Base-by-base conservation (phyloP, 2,888 invertebrate species). In the Sthenelais limicola region DNA sequence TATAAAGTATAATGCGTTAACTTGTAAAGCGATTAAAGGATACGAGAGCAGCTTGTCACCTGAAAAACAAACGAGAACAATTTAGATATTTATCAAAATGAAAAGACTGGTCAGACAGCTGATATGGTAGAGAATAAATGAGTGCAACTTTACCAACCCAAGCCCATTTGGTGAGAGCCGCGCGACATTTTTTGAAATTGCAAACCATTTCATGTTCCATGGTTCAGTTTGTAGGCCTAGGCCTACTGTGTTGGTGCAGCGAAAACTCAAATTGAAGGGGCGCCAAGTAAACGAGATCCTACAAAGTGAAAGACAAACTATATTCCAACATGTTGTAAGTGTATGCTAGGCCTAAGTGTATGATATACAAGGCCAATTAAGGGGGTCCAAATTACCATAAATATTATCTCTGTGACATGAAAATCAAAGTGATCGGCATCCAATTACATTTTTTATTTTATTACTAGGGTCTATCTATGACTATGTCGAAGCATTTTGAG, bases 141-240 rank as follows among this genome's bases (percentile, higher is more conserved):
- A 52, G 28, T 32, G 21, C n/a, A 32, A 52, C 33, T 33, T 21
- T 5, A n/a, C 47, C 68, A 48, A 87, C 87, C 87, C 87, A 88
- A 9, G 87, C 88, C 78, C 79, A 78, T 28, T 80, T 77, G 35
- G 76, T 82, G 18, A 89, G 73, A 68, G 80, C 75, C 78, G 86
- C 86, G 49, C 86, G 79, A 75, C 89, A 88, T 77, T 87, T 87
- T 73, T 84, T 84, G 77, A 81, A 84, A 77, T 89, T 89, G 73
- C 88, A 89, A 26, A 85, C 78, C 35, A 88, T 73, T 68, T 86
- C 85, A 73, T 82, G 80, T 51, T 87, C 85, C 74, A 77, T 79
- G 49, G 12, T 43, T 9, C 9, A 43, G 18, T 18, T 43, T n/a
- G n/a, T 43, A 15, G 9, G 43, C 12, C 9, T 43, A 32, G 7